Percentiles rank a stretch among this genome's conserved stretches.
Conservation (phyloP, 2,797 vertebrate species). For the Mus minutoides region DNA sequence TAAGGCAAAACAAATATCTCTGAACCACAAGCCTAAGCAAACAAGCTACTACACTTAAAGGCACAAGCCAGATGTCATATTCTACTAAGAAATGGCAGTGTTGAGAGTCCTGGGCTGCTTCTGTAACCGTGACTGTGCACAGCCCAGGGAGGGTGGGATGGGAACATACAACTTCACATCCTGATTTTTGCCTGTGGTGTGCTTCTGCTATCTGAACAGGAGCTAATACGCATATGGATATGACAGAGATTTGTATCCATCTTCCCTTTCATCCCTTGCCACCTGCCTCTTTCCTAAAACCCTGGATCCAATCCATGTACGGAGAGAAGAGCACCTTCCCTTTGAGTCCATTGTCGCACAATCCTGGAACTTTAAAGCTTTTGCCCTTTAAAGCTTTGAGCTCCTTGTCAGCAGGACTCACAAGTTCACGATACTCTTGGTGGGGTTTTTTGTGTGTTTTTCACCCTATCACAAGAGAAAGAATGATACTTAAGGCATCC, state of each 20-base stretch:
- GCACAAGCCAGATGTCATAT: constrained; percentile 44
- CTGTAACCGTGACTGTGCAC: background rate
- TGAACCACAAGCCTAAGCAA: constrained; percentile 62
- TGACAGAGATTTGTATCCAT: constrained; percentile 58
- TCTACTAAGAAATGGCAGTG: constrained; percentile 29
- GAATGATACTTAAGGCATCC: background rate
- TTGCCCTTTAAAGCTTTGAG: background rate
- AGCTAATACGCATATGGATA: constrained; percentile 69
- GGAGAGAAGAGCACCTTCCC: constrained; percentile 22
- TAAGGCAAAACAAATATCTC: constrained; percentile 75
- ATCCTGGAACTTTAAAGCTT: constrained; percentile 46
- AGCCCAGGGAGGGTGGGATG: background rate
- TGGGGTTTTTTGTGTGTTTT: background rate
- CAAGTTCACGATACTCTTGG: background rate
- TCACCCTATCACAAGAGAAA: background rate
- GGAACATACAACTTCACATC: constrained; percentile 62
- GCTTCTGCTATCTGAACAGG: constrained; percentile 51
- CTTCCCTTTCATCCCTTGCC: background rate
- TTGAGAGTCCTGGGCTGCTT: background rate
- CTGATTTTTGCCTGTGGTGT: constrained; percentile 44
- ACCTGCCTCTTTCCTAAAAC: constrained; percentile 53
- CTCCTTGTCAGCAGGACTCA: background rate
- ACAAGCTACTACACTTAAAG: constrained; percentile 69
- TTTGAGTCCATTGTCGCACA: constrained; percentile 19
- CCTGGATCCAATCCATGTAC: constrained; percentile 1